phyloP scores from a whole-genome alignment of 2,113 vertebrate species.

The Taxidea taxus region DNA sequence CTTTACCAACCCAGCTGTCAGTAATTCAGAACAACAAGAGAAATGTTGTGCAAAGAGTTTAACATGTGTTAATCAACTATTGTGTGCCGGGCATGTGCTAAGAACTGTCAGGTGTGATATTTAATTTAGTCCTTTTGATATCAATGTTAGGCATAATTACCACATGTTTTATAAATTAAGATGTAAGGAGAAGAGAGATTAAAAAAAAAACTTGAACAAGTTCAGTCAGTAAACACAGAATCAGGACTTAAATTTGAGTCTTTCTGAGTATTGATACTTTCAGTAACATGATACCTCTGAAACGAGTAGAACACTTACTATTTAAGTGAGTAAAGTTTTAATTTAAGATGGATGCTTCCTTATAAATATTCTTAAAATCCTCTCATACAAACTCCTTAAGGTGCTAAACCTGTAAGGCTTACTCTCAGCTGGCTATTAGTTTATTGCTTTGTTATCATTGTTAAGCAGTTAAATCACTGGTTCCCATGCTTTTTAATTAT shows the following conservation, averaged over 20 bases:
- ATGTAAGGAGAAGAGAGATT: background rate
- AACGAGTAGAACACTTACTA: background rate
- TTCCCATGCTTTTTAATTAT: background rate
- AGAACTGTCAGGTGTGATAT: background rate
- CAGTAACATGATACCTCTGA: background rate
- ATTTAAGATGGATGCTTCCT: background rate
- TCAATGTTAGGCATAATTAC: background rate
- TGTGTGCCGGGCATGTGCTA: background rate
- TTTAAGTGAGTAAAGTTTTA: background rate
- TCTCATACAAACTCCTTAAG: background rate
- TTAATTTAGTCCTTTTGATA: background rate
- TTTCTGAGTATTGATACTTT: background rate
- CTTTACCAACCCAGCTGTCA: background rate
- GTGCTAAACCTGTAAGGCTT: background rate
- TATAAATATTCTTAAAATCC: background rate
- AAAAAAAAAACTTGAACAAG: background rate
- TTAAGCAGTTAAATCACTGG: background rate
- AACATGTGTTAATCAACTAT: background rate
- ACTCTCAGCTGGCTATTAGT: background rate
- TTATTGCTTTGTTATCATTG: background rate
- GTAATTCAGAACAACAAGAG: background rate
- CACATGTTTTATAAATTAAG: background rate
- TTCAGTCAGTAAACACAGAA: background rate
- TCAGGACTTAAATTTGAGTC: background rate
- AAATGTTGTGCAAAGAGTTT: background rate